Conservation (phyloP, 2,888 invertebrate genomes). For the Eucriotettix oculatus region DNA sequence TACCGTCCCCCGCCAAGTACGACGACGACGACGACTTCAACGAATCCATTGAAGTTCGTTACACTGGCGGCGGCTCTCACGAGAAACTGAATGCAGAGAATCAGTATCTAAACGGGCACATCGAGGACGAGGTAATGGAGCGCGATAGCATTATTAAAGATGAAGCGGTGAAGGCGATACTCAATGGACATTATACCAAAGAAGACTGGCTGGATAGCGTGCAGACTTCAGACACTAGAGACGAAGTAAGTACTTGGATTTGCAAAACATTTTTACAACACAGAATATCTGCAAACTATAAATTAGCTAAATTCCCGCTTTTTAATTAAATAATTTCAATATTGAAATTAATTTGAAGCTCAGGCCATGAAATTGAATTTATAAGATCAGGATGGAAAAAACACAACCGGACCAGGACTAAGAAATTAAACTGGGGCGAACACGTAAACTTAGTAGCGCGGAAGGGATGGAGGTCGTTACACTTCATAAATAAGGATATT, state of each 20-base stretch:
- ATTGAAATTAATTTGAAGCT: no score
- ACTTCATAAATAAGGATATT: no score
- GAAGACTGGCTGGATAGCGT: constrained; percentile 12
- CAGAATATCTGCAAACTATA: no score
- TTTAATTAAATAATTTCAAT: no score
- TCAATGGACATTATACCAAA: constrained; percentile 10
- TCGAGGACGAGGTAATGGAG: not conserved
- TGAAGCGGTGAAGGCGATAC: not conserved
- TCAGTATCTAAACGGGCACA: not conserved
- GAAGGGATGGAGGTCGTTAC: no score
- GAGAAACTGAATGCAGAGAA: not conserved
- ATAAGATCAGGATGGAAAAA: no score
- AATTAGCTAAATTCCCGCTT: no score
- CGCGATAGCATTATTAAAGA: not conserved
- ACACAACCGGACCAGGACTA: no score
- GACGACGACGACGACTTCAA: not conserved
- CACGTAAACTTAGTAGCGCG: no score
- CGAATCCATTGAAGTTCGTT: not conserved
- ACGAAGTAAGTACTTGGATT: constrained; percentile 3
- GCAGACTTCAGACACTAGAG: not conserved
- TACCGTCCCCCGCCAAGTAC: not conserved
- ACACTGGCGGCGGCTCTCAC: not conserved
- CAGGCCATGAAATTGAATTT: no score
- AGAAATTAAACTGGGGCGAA: no score
- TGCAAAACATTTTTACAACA: no score